phyloP scores from a whole-genome alignment of 1,140 invertebrate genomes.

The Eulimnadia texana region DNA sequence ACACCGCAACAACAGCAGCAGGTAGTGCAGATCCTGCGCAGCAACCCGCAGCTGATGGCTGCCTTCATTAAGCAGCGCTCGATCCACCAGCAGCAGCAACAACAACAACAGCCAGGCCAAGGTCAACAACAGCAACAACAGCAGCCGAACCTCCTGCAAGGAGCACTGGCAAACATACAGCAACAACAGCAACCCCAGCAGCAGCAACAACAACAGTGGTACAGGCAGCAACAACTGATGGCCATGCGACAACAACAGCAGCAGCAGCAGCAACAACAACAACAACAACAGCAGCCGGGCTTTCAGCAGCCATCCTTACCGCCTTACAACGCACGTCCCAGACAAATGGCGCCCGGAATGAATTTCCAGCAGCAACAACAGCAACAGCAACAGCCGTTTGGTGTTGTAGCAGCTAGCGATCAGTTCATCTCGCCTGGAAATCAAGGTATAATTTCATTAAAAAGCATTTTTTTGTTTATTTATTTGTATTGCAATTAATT shows the following conservation, averaged over 20 bases:
- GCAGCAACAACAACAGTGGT: not conserved
- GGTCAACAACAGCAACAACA: conserved; percentile 28
- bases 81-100: conserved; percentile 30
- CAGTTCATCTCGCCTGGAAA: not conserved
- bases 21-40: conserved; percentile 81
- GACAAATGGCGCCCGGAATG: not conserved
- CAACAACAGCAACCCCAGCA: not conserved
- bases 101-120: conserved; percentile 30
- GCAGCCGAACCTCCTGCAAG: not conserved
- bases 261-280: not conserved
- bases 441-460: not conserved
- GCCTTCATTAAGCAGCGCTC: conserved; percentile 87
- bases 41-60: conserved; percentile 89
- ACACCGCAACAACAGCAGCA: conserved; percentile 86
- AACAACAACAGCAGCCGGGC: not conserved
- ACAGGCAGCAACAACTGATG: not conserved
- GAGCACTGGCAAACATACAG: not conserved
- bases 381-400: not conserved
- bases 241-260: not conserved
- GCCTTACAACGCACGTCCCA: not conserved
- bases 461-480: too few relatives aligned
- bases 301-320: not conserved
- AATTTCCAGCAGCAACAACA: not conserved
- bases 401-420: not conserved
- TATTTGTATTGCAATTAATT: too few relatives aligned